Base-by-base conservation (phyloP, 2,888 invertebrate genomes). In the Graphium colonna region DNA sequence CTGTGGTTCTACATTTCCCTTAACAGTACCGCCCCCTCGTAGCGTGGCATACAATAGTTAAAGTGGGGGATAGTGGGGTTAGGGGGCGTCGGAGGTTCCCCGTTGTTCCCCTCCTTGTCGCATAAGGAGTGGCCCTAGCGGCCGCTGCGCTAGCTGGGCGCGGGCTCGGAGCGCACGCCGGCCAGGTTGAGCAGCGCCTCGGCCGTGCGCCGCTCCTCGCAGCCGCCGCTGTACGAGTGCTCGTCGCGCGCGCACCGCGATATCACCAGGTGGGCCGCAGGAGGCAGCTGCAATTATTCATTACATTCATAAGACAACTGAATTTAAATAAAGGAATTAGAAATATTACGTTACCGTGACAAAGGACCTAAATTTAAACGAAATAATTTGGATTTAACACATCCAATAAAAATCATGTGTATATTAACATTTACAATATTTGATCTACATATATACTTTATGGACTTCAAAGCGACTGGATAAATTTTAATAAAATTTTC, bases 201-300 rank as follows among this genome's bases (percentile, higher is more conserved):
- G 54, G 90, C 90, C 48, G 90, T 90, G 73, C 85, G 84, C 1
- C 89, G 77, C 75, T 90, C 89, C 67, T 86, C 89, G 63, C 71
- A 62, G 57, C 93, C 93, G 69, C 93, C 94, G 74, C 96, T 96
- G 87, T 97, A 98, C 49, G 97, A 97, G 83, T 98, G 97, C 90
- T 98, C 98, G 83, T 96, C 96, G 81, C 96, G 96, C 0, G 97
- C 96, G 68, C 95, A 95, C 50, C 94, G 94, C 1, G 96, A 97
- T 67, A 96, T 96, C 62, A 97, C 93, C 67, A 89, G 77, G 69
- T 86, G 86, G 13, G 87, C 87, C 13, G 84, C 88, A 1, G 88
- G 88, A 8, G 89, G 88, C 52, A 88, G 55, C 87, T 87, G 77
- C 2, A 12, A 36, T 5, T 9, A 33, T n/a, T 10, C 9, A 33